These are phyloP conservation scores for Lycaena phlaeas DNA, from an alignment of 2,888 invertebrate species.

Conservation along the genomic window DNA sequence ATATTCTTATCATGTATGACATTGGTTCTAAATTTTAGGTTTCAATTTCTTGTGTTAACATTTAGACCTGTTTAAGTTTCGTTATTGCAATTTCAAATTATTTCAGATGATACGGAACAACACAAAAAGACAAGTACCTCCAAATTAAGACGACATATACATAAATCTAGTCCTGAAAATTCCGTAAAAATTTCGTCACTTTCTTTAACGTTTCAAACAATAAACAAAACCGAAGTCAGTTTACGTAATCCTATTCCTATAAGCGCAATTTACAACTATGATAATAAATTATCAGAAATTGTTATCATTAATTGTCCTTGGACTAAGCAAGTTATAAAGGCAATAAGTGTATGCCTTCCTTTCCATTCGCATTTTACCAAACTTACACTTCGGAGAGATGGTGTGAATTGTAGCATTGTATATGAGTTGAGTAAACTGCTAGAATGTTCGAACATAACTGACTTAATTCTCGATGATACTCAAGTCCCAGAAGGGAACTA, in stretches of 20 bases:
- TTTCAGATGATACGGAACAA: background rate
- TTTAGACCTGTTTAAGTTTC: no score
- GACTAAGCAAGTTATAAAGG: constrained; percentile 28
- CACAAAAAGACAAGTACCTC: background rate
- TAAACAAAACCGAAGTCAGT: no score
- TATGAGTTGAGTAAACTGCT: constrained; percentile 33
- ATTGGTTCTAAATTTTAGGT: no score
- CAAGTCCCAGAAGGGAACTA: constrained; percentile 31
- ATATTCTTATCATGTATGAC: no score
- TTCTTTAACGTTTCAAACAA: no score
- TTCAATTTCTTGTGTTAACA: no score
- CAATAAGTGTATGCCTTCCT: constrained; percentile 31
- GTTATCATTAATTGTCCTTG: constrained; percentile 22
- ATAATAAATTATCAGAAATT: constrained; percentile 29
- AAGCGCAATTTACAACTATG: constrained; percentile 28
- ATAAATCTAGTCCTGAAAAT: no score
- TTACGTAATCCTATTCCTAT: constrained; percentile 20
- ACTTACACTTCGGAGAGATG: constrained; percentile 27
- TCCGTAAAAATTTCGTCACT: no score
- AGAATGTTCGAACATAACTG: constrained; percentile 35
- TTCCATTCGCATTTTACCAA: constrained; percentile 32
- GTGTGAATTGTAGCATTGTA: constrained; percentile 23
- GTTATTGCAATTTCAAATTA: background rate
- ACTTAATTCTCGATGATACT: constrained; percentile 38
- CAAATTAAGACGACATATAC: background rate